Evolutionary conservation across 2,888 invertebrate genomes (phyloP), one percentile per base, ranked within the genome.

Genomic region (Ryuthela nishihirai): DNA sequence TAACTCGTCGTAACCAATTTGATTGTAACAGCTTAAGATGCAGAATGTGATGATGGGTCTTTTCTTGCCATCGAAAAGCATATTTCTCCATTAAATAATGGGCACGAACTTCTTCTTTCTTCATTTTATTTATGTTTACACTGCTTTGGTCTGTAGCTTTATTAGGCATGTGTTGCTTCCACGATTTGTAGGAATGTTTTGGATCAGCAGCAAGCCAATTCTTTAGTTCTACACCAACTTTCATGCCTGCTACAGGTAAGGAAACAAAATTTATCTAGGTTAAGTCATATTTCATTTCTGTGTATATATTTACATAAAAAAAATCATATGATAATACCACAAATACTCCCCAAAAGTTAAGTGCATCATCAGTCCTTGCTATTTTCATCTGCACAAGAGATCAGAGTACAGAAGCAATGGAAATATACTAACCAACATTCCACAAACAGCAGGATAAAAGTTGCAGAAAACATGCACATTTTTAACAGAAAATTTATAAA

Each of bases 1-100:
- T 80, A 6, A 94, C 87, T n/a, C 87, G 86, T 66, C 89, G 86
- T 58, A 95, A 78, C 95, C 95, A 95, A 0, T 86, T 84, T 35
- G 84, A 82, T 83, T 39, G 82, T 12, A 55, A 35, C 12, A 53
- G 32, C 38, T 54, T 45, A 18, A 47, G 9, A 15, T 54, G 35
- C 36, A 46, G 35, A 42, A 64, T 47, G 56, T 63, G 34, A 54
- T 54, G 46, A 41, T 54, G 54, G 3, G 67, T 65, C 60, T 70
- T 74, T 38, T 75, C 72, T 23, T 80, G 76, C 89, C 89, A 90
- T 12, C 82, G 79, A 44, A 78, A 77, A 0, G 81, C 83, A 70
- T 87, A 90, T 71, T 89, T 90, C 70, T 88, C 88, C 69, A 78
- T 77, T 42, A 90, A 73, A 72, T 84, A 88, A 70, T 81, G 70